phyloP scores from a whole-genome alignment of 2,797 vertebrate genomes.

The Microctenopoma lineatum region DNA sequence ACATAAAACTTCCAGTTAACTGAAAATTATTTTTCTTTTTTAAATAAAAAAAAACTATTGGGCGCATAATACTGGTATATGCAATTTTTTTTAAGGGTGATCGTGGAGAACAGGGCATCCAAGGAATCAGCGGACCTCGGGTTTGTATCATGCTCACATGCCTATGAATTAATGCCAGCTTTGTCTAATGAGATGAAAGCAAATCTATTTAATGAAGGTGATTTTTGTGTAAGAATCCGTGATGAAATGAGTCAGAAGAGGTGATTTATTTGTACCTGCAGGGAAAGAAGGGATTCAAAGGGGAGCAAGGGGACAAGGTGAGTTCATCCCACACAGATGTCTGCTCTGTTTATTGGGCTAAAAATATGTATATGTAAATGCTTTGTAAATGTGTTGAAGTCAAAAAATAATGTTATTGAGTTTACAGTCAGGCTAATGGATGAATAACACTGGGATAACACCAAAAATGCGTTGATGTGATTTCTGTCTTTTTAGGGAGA shows the following conservation, averaged over 20 bases:
- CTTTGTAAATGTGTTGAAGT: neutral
- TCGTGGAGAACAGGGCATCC: constrained; percentile 77
- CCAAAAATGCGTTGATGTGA: neutral
- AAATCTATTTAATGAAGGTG: constrained; percentile 11
- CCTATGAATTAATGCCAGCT: constrained; percentile 17
- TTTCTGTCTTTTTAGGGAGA: constrained; percentile 76
- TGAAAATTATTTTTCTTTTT: neutral
- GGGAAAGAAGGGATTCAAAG: constrained; percentile 89
- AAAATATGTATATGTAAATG: constrained; percentile 1
- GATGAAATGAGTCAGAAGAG: constrained; percentile 46
- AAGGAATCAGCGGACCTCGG: constrained; percentile 79
- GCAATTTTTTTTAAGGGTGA: constrained; percentile 73
- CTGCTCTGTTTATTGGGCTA: constrained; percentile 10
- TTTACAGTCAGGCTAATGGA: neutral
- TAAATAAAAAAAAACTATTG: neutral
- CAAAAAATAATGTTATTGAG: constrained; percentile 16
- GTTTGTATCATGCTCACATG: constrained; percentile 62
- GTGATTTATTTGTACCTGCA: constrained; percentile 69
- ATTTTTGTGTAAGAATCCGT: constrained; percentile 19
- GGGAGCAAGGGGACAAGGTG: constrained; percentile 87
- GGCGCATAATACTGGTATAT: neutral
- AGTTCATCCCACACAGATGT: constrained; percentile 40
- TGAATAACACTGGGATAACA: neutral
- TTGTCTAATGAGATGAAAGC: constrained; percentile 26
- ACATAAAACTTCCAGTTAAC: neutral